Base-by-base conservation (phyloP, 2,888 invertebrate species). In the Hemithea aestivaria region DNA sequence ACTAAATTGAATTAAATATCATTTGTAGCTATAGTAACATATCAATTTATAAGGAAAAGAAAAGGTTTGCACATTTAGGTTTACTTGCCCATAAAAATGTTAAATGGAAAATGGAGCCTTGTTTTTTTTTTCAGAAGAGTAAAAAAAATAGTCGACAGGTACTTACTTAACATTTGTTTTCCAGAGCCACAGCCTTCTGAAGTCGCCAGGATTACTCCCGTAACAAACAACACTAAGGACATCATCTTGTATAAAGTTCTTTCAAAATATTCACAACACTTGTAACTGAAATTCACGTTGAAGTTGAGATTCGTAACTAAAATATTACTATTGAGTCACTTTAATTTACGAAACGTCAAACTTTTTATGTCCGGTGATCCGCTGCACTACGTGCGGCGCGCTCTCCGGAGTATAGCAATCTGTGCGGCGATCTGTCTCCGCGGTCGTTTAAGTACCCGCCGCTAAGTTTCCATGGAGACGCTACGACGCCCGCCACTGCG, bases 301-400 rank as follows among this genome's bases (percentile, higher is more conserved):
- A 73, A 74, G 72, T 69, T 79, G 84, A 74, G 83, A 84, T 82
- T 85, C 87, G 87, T 81, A 85, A 85, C 85, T 80, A 84, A 82
- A 77, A 74, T 57, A 55, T n/a, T n/a, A n/a, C n/a, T n/a, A 46
- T 16, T 16, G 27, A 38, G 39, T 60, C 80, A 83, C 84, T 83
- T 73, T 74, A 78, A 42, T 85, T 85, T 85, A 87, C 87, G 85
- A 87, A 85, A 84, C 85, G 69, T 85, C 84, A 73, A 81, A 77
- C 72, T 77, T 66, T 36, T 46, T 53, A 45, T 48, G 38, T 55
- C 81, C 76, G 79, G 79, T 73, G 83, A 82, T 83, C 84, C 85
- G 81, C 80, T 71, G 79, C 85, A 84, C 80, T 51, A 59, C 61
- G 85, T 85, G 85, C 82, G 58, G 80, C 82, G 83, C 85, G 75